Base-by-base conservation (phyloP, 2,888 invertebrate species). In the Teleiodes luculella region DNA sequence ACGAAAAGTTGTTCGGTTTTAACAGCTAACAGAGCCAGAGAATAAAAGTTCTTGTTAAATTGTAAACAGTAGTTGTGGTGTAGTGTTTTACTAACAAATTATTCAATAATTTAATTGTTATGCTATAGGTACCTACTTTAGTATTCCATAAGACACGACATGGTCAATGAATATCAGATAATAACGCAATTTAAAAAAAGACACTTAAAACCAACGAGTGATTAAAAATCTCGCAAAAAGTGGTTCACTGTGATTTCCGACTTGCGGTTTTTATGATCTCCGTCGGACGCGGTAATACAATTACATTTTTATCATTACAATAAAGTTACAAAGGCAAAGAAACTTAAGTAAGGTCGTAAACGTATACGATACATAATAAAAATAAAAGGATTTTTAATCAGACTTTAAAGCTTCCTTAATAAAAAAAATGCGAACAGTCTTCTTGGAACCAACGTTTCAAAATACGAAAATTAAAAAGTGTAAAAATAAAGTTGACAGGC, bases 391-490 rank as follows among this genome's bases (percentile, higher is more conserved):
- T 5, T 45, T 30, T 45, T 13, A 28, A 36, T 16, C 13, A 2
- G 13, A 24, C n/a, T n/a, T 10, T 2, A 24, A 11, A 14, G 31
- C 49, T 18, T 48, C 2, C 11, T 18, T 18, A n/a, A 28, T 28
- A 36, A 37, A 14, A 28, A 37, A 37, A 13, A 14, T 4, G 24
- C 37, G 63, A 64, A 6, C 24, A 62, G 61, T 58, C 61, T 55
- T 54, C 58, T 52, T 59, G 55, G 56, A 58, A 53, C 60, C 60
- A 61, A 62, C 67, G 69, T 71, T 72, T 73, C 76, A 76, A 76
- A 75, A 72, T 71, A 70, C 73, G 76, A 76, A 76, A 76, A 71
- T 72, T 65, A 70, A 71, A 66, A 43, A 45, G 14, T 33, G 11
- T n/a, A 45, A 43, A 36, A 51, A 31, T 16, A 45, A 52, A 41